These are phyloP conservation scores for Siniperca chuatsi DNA, from an alignment of 2,113 vertebrate species.

Conservation along the genomic window DNA sequence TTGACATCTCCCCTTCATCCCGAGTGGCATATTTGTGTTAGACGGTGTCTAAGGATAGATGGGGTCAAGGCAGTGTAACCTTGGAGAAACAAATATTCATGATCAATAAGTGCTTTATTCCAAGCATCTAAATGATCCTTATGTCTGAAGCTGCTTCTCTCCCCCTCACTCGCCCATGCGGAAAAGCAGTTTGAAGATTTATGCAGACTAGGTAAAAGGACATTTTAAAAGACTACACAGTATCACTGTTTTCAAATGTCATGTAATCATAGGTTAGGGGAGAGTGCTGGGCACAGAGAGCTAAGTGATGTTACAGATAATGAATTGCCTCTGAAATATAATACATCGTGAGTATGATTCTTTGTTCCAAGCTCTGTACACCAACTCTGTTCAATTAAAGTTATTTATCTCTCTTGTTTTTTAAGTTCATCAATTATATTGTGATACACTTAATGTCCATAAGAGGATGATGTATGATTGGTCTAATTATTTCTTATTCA, in stretches of 20 bases:
- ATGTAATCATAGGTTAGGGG: constrained; percentile 82
- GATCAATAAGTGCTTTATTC: constrained; percentile 86
- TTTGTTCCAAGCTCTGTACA: constrained; percentile 80
- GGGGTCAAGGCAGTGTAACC: constrained; percentile 81
- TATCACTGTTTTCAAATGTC: constrained; percentile 81
- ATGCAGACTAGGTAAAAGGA: constrained; percentile 78
- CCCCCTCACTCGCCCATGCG: constrained; percentile 41
- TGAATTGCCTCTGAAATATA: constrained; percentile 83
- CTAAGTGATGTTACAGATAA: constrained; percentile 81
- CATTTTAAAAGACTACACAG: constrained; percentile 79
- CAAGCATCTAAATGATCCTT: constrained; percentile 81
- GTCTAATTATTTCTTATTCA: constrained; percentile 99
- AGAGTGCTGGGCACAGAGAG: constrained; percentile 69
- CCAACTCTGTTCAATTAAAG: constrained; percentile 86
- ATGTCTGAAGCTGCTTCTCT: constrained; percentile 59
- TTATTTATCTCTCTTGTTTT: constrained; percentile 88
- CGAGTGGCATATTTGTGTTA: constrained; percentile 76
- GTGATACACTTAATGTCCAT: constrained; percentile 89
- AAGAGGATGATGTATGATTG: constrained; percentile 99
- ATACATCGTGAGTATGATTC: constrained; percentile 80
- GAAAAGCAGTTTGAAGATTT: constrained; percentile 75
- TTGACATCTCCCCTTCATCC: constrained; percentile 75
- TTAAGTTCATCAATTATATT: constrained; percentile 89
- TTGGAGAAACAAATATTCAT: constrained; percentile 87
- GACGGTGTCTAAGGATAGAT: constrained; percentile 77